Conservation (phyloP, 2,113 vertebrate genomes). For the Megaceryle torquata region DNA sequence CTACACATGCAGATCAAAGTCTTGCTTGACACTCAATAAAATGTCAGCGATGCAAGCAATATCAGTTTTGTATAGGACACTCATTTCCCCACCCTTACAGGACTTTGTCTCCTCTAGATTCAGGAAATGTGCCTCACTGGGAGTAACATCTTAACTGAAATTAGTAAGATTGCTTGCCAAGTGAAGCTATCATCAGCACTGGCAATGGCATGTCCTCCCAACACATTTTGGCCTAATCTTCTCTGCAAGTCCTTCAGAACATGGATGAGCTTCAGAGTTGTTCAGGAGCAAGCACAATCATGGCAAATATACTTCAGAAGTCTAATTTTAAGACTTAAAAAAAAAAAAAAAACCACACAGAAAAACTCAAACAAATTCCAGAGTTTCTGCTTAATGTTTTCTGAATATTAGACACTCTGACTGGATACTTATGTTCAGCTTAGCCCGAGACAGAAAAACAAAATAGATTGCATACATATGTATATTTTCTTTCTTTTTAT, state of each 20-base stretch:
- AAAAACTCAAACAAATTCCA: not conserved
- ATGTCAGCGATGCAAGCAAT: not conserved
- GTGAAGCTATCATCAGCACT: not conserved
- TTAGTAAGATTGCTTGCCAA: not conserved
- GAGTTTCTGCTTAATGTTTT: not conserved
- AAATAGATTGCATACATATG: not conserved
- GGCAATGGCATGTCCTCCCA: not conserved
- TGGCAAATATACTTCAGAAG: not conserved
- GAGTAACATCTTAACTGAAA: not conserved
- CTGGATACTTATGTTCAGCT: not conserved
- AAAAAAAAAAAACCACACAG: not conserved
- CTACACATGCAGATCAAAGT: not conserved
- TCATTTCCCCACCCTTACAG: not conserved
- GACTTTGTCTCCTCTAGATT: not conserved
- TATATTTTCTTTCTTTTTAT: no score
- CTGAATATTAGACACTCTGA: not conserved
- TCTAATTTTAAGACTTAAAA: not conserved
- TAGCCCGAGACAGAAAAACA: not conserved
- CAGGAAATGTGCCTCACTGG: not conserved
- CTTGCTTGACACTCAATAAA: not conserved
- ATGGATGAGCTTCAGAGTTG: not conserved
- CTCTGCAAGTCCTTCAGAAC: not conserved
- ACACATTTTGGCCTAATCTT: not conserved
- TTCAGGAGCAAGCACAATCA: not conserved
- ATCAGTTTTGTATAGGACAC: not conserved